Base-by-base conservation (phyloP, 1,140 invertebrate species). In the Gyrodactylus salaris region DNA sequence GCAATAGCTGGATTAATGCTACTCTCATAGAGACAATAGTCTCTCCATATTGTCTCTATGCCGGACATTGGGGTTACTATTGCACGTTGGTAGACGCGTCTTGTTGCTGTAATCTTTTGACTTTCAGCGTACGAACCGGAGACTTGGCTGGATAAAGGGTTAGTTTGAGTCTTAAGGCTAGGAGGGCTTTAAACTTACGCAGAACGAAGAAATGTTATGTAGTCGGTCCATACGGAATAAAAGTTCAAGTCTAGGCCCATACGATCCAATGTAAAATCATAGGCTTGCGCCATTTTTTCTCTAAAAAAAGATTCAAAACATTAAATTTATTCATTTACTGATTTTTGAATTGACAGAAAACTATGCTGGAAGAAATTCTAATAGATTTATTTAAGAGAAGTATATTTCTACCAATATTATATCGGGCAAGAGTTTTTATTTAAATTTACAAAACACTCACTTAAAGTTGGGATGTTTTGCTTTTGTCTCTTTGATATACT, bases 221-320 rank as follows among this genome's bases (percentile, higher is more conserved):
- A 99, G 80, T 99, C 95, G 77, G 89, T 89, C 91, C 91, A 96
- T 75, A 97, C 89, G 24, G 87, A 86, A 79, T 89, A 93, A 0
- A 91, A 92, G 80, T 91, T 88, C 75, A 93, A 89, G 78, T 97
- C 93, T 86, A 96, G 88, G 0, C 95, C 95, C 77, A 99, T 96
- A 82, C 97, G 97, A 75, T 98, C 94, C 74, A 98, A 80, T 0
- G 95, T 93, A 84, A 97, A 98, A 81, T 98, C 94, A 79, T 96
- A 99, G 0, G 94, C 93, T 81, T 99, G 91, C 0, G 92, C 92
- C 89, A 98, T 94, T 84, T 96, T 98, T 81, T 98, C 93, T 78
- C 92, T 94, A 80, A 70, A 83, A 83, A 77, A 76, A 76, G 77
- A 70, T 75, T 74, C 27, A 74, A 34, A 27, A 21, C 20, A n/a